Percentiles rank a stretch among this genome's conserved stretches.
Evolutionary conservation across 2,797 vertebrate genomes (phyloP).

Genomic region (Columba guinea): DNA sequence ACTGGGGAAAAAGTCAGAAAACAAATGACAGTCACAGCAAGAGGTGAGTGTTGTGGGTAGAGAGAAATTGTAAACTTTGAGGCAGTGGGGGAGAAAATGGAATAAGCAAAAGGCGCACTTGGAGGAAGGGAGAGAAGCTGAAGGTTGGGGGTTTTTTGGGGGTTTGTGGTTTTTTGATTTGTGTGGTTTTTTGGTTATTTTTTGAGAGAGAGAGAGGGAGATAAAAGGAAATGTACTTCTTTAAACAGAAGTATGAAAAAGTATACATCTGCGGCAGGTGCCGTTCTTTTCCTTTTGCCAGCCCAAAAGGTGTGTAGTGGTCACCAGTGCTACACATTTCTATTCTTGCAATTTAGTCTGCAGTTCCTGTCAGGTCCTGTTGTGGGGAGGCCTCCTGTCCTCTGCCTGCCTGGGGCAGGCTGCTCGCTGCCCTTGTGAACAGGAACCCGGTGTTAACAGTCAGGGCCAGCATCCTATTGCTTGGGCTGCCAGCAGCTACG

Average conservation of each 20-base stretch:
- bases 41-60: background rate
- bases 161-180: background rate
- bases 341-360: background rate
- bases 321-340: background rate
- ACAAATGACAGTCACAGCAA: background rate
- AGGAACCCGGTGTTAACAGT: background rate
- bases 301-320: accelerated
- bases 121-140: background rate
- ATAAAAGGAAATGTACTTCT: background rate
- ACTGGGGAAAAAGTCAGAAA: background rate
- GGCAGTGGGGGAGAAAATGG: accelerated
- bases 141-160: background rate
- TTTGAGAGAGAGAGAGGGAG: background rate
- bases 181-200: background rate
- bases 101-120: background rate
- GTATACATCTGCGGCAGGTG: background rate
- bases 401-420: background rate
- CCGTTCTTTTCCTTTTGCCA: background rate
- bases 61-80: background rate
- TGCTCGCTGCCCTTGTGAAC: background rate
- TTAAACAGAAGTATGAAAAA: background rate
- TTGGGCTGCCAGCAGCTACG: background rate
- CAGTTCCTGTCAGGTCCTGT: background rate
- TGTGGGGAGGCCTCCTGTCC: background rate
- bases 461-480: background rate